Evolutionary conservation across 2,113 vertebrate species (phyloP).

Genomic region (Tragelaphus buxtoni): DNA sequence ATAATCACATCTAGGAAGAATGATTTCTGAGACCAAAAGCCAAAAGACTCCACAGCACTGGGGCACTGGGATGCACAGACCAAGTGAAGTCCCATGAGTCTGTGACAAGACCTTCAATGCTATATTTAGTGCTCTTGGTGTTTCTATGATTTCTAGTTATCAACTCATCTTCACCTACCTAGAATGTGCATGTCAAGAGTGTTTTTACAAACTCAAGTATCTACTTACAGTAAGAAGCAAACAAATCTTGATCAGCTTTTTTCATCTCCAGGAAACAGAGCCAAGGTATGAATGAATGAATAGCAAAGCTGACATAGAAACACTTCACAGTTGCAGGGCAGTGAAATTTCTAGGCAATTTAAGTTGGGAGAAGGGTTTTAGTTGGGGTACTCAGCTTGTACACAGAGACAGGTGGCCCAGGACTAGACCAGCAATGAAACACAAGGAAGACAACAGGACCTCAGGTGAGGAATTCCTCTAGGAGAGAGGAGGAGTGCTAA

Average conservation of each 20-base stretch:
- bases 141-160: conserved; percentile 3
- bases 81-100: neutral
- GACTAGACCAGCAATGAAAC: neutral
- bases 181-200: neutral
- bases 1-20: neutral
- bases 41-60: neutral
- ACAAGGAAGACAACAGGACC: neutral
- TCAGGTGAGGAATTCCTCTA: neutral
- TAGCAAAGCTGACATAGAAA: neutral
- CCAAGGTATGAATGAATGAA: neutral
- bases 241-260: neutral
- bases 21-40: neutral
- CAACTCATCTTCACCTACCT: conserved; percentile 12
- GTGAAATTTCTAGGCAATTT: neutral
- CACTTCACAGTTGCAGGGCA: neutral
- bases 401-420: neutral
- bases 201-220: conserved; percentile 25
- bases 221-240: conserved; percentile 21
- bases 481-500: neutral
- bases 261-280: neutral
- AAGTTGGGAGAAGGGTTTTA: neutral
- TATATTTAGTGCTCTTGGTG: conserved; percentile 40
- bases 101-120: neutral
- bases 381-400: neutral
- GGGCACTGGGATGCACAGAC: neutral